A percentile compares a stretch with the other conserved stretches of the same genome.
Conservation (phyloP, 30 jellyfish, hydroid and myxozoan species). For the Nemopilema nomurai region DNA sequence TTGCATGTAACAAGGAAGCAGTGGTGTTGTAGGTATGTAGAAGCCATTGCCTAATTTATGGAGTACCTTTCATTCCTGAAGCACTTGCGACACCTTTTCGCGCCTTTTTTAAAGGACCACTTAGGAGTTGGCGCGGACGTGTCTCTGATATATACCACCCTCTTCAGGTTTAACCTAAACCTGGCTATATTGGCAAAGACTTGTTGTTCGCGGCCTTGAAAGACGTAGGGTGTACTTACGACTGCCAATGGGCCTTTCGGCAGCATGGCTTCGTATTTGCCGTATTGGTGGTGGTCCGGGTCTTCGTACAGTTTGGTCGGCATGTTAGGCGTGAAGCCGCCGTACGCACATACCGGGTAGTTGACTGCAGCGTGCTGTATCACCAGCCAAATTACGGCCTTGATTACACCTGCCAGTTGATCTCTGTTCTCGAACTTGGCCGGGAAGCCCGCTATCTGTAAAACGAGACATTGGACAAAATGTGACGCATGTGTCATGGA, state of each 20-base stretch:
- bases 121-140: too few species aligned
- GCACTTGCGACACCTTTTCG: too few species aligned
- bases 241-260: constrained; percentile 60
- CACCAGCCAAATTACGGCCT: constrained; percentile 75
- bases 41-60: too few species aligned
- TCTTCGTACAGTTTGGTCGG: constrained; percentile 84
- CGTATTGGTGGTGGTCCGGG: constrained; percentile 29
- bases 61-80: too few species aligned
- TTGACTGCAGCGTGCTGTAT: constrained; percentile 87
- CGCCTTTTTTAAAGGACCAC: too few species aligned
- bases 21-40: too few species aligned
- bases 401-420: constrained; percentile 54
- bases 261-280: constrained; percentile 36
- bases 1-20: too few species aligned
- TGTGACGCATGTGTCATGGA: too few species aligned
- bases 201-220: too few species aligned
- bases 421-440: constrained; percentile 36
- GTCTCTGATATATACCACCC: too few species aligned
- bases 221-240: constrained; percentile 35
- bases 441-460: constrained; percentile 76
- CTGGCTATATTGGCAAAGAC: too few species aligned
- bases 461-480: background rate
- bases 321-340: constrained; percentile 72
- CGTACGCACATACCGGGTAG: constrained; percentile 77
- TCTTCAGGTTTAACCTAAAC: too few species aligned